These are phyloP conservation scores for Bergia sp. DNA, from an alignment of 92 coral and sea anemone species.

Conservation along the genomic window DNA sequence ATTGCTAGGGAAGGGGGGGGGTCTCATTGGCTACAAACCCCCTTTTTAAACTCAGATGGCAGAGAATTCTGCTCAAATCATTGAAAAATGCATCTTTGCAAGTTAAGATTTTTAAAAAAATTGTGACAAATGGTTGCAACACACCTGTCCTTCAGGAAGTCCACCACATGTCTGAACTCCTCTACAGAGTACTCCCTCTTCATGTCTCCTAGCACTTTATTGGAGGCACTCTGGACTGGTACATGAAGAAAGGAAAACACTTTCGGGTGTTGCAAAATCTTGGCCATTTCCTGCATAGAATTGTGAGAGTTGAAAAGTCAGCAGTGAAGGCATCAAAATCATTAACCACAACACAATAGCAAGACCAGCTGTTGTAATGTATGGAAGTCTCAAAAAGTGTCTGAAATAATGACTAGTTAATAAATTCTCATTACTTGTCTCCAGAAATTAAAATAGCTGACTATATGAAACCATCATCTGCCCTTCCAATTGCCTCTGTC, in stretches of 20 bases:
- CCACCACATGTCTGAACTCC: conserved; percentile 91
- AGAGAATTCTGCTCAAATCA: too few species aligned
- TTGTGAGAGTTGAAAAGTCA: not conserved
- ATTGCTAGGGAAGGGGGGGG: too few species aligned
- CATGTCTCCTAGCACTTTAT: conserved; percentile 92
- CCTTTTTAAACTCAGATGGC: too few species aligned
- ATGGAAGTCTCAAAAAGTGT: too few species aligned
- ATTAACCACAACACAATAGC: not conserved
- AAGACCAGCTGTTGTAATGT: not conserved
- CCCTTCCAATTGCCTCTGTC: too few species aligned
- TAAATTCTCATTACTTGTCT: too few species aligned
- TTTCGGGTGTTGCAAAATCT: conserved; percentile 83
- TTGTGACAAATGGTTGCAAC: not conserved
- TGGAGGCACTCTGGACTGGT: conserved; percentile 98
- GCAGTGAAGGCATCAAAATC: not conserved
- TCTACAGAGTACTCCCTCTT: conserved; percentile 88
- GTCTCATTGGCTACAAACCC: too few species aligned
- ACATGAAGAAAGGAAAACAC: conserved; percentile 95
- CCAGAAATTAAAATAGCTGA: too few species aligned
- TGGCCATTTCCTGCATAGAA: conserved; percentile 85
- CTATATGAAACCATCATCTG: too few species aligned
- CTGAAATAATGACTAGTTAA: too few species aligned
- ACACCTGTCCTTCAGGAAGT: conserved; percentile 86
- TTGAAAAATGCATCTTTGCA: not conserved
- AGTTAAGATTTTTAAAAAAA: not conserved